Base-by-base conservation (phyloP, 2,888 invertebrate species). In the Hymenopus coronatus region DNA sequence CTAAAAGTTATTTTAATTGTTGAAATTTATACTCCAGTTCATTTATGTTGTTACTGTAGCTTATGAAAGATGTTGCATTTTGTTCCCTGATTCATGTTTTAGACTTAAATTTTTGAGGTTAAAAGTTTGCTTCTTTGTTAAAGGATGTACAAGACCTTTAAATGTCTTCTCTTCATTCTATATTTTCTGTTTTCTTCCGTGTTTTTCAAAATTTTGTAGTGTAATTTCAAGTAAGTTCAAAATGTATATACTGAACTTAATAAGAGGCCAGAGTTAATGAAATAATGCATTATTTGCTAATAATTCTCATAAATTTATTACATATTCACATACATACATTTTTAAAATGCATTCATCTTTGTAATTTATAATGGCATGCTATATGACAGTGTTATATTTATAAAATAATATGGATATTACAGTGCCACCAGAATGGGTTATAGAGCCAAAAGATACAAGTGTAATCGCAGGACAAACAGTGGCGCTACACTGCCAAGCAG, bases 391-490 rank as follows among this genome's bases (percentile, higher is more conserved):
- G 40, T 40, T 40, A 70, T 20, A 70, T 4, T 20, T 70, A 70
- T 70, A 70, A 70, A 70, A 70, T 70, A 40, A 70, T 70, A 70
- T 82, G 28, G 27, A 25, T 90, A 84, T 46, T 89, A 90, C 91
- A 94, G 94, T 93, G 88, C 93, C 94, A 15, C 92, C 93, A 54
- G 93, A 93, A 33, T 92, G 92, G 91, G 91, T 93, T n/a, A 90
- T 92, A 6, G 92, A 93, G 83, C 92, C 92, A 4, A 90, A 91
- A 33, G 93, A 93, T 89, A 91, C 91, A 33, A 93, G 92, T 87
- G 92, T 93, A 8, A 92, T 93, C 20, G 92, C 92, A 4, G 93
- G 93, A 7, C 92, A 92, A 30, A 91, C 92, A 25, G 92, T 93
- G 7, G 91, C 92, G 20, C 91, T 94, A 40, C 92, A 92, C 30